Evolutionary conservation across 1,140 invertebrate species (phyloP).

Genomic region (Neodiprion virginianus): DNA sequence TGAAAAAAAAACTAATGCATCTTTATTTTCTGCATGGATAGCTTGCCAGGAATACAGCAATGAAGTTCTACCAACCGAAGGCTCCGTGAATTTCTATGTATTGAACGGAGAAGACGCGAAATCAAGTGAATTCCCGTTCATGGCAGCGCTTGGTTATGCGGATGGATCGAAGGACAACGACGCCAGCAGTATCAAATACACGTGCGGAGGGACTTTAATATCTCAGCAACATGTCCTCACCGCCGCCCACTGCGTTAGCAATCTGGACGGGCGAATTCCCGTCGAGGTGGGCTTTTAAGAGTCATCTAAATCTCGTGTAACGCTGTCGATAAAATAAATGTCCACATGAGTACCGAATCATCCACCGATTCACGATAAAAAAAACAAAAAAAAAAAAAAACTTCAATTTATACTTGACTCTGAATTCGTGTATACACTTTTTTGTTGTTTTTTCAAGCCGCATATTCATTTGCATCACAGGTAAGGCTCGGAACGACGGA

Average conservation of each 20-base stretch:
- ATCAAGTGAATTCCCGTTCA: constrained; percentile 47
- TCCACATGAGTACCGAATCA: background rate
- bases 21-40: constrained; percentile 27
- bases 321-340: background rate
- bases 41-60: constrained; percentile 50
- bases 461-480: constrained; percentile 27
- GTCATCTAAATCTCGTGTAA: background rate
- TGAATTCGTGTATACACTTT: background rate
- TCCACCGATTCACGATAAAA: background rate
- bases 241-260: constrained; percentile 80
- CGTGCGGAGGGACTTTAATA: constrained; percentile 84
- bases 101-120: constrained; percentile 34
- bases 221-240: constrained; percentile 77
- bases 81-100: constrained; percentile 40
- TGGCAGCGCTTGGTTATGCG: constrained; percentile 48
- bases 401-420: too few species aligned
- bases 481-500: constrained; percentile 51
- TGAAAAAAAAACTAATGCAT: constrained; percentile 8
- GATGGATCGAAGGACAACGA: constrained; percentile 23
- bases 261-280: constrained; percentile 46
- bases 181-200: constrained; percentile 54
- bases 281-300: constrained; percentile 36
- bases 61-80: constrained; percentile 30
- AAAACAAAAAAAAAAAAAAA: background rate
- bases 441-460: background rate